Conservation (phyloP, 2,113 vertebrate genomes). For the Pao palembangensis region DNA sequence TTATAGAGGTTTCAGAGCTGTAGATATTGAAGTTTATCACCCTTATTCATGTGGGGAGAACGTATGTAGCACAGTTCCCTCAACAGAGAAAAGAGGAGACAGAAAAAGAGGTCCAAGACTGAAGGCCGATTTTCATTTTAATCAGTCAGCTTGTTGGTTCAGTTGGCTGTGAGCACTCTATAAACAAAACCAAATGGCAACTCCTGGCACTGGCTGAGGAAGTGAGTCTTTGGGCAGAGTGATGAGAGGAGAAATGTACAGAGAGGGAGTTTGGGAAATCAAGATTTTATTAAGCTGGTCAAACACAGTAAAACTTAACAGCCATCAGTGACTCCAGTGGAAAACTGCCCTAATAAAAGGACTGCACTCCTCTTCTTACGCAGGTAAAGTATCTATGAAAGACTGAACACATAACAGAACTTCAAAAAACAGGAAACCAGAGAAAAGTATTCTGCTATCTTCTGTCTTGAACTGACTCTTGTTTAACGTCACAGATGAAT, state of each 20-base stretch:
- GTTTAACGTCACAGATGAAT: slow-evolving; percentile 51
- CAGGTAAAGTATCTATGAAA: slow-evolving; percentile 5
- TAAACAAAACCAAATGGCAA: slow-evolving; percentile 78
- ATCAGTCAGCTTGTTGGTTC: slow-evolving; percentile 78
- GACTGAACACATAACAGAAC: slow-evolving; percentile 5
- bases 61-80: slow-evolving; percentile 25
- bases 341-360: slow-evolving; percentile 17
- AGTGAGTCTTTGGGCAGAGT: slow-evolving; percentile 44
- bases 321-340: slow-evolving; percentile 24
- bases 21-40: slow-evolving; percentile 34
- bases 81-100: slow-evolving; percentile 35
- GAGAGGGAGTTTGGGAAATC: slow-evolving; percentile 61
- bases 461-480: slow-evolving; percentile 27
- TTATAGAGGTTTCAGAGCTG: slow-evolving; percentile 24
- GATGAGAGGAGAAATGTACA: slow-evolving; percentile 53
- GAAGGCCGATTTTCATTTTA: slow-evolving; percentile 69
- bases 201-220: slow-evolving; percentile 59
- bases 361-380: slow-evolving; percentile 2
- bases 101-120: slow-evolving; percentile 59
- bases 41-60: slow-evolving; percentile 26
- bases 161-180: slow-evolving; percentile 71
- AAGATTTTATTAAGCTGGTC: slow-evolving; percentile 66
- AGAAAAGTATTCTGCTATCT: slow-evolving; percentile 22
- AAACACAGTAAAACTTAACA: slow-evolving; percentile 48
- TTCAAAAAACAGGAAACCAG: slow-evolving; percentile 2